Base-by-base conservation (phyloP, 1,140 invertebrate genomes). In the Octopus sinensis region DNA sequence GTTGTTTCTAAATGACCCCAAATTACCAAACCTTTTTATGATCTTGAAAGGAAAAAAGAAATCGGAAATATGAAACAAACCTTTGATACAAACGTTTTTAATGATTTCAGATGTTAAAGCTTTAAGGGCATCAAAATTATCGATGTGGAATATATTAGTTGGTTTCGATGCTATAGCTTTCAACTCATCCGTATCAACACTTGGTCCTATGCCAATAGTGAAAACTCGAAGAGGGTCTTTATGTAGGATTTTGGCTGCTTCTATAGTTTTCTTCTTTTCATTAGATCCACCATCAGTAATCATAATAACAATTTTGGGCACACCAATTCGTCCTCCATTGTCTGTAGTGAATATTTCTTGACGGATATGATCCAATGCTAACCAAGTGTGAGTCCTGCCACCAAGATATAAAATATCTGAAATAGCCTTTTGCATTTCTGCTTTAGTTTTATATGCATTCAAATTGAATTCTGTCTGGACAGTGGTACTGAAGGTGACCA, bases 121-220 rank as follows among this genome's bases (percentile, higher is more conserved):
- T 17, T 85, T 82, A 56, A 88, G 80, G 5, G 85, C 85, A 73
- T 84, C 79, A 54, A 87, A 88, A 62, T 87, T 84, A 17, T 53
- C 76, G 12, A 87, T 85, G 1, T 83, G 84, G 75, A 87, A 86
- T 4, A 87, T 86, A 76, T 87, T 84, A 4, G 81, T 30, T 1
- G 52, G 9, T 53, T 84, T 82, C 51, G 82, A 83, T 13, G 86
- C 87, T 43, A 88, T 88, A 51, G 80, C 79, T 30, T 82, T 77
- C 56, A 88, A 76, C 75, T 88, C 87, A 6, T 78, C 51, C 10
- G 75, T 43, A 68, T 83, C 82, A 54, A 86, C 81, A 23, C 83
- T 84, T 81, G 80, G 85, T 0, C 87, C 87, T 73, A 88, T 84
- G 53, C 87, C 87, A 68, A 88, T 85, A 52, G 85, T 85, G 79